Base-by-base conservation (phyloP, 2,888 invertebrate species). In the Cantharis nigra region DNA sequence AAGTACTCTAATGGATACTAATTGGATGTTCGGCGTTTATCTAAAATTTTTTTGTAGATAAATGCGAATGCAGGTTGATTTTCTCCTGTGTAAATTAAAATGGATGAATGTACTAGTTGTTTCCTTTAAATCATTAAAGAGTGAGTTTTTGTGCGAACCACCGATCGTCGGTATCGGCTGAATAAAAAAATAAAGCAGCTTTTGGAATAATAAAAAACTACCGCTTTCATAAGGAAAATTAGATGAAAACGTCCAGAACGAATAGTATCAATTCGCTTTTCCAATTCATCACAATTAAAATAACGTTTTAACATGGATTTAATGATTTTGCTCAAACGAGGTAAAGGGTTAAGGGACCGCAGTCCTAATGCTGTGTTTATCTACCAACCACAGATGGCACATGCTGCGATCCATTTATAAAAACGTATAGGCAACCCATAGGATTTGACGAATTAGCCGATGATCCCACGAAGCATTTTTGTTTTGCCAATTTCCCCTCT, bases 51-150 rank as follows among this genome's bases (percentile, higher is more conserved):
- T 74, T 16, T 64, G 62, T 70, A 63, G 69, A 20, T 70, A 20
- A 63, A 70, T 70, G 69, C 72, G 72, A 76, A 72, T 67, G 74
- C 23, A 75, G 65, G 69, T 33, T 71, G 67, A 76, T 76, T 20
- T 67, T 67, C 69, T 72, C 28, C 33, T 76, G 70, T 69, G 49
- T 23, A 75, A 76, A 78, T 78, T 78, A 71, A 78, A 76, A 76
- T 75, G 74, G 75, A 74, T 76, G 78, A 64, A 14, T 69, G 65
- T 74, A 73, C 72, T 78, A 71, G 71, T 78, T 75, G 76, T 74
- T 65, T 76, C 69, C 13, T 62, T 78, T 78, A 77, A 67, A 23
- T 67, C 9, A 23, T 26, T 13, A 23, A 67, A 67, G 7, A 67
- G 65, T n/a, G 9, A 67, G 26, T 49, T 49, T 49, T n/a, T 49